Percentiles rank a stretch among this genome's conserved stretches.
Evolutionary conservation across 2,888 invertebrate species (phyloP).

Genomic region (Belgica antarctica): DNA sequence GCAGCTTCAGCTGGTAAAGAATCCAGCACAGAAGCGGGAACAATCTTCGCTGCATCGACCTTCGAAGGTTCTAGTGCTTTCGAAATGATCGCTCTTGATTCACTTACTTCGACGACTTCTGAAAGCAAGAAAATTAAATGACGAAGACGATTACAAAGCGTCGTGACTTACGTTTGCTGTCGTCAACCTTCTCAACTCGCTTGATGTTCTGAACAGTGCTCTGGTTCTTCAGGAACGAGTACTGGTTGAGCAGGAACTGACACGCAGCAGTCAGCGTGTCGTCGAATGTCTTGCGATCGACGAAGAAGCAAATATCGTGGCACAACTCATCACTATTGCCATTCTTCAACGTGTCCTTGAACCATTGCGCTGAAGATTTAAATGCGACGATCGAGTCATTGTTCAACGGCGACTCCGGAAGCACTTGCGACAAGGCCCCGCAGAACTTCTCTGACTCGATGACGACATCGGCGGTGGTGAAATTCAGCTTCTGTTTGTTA

Average conservation of each 20-base stretch:
- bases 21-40: too few species aligned
- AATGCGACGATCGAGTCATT: not conserved
- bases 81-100: too few species aligned
- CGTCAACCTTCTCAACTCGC: too few species aligned
- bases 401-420: constrained; percentile 7
- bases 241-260: constrained; percentile 28
- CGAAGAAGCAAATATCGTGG: not conserved
- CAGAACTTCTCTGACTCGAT: not conserved
- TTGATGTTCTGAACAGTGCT: not conserved
- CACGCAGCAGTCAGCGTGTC: not conserved
- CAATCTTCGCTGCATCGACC: too few species aligned
- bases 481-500: not conserved
- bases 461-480: not conserved
- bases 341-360: constrained; percentile 36
- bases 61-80: too few species aligned
- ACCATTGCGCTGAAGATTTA: not conserved
- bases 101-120: not conserved
- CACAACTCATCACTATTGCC: not conserved
- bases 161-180: not conserved
- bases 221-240: not conserved
- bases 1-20: too few species aligned
- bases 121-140: not conserved
- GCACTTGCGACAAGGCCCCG: not conserved
- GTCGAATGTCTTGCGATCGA: not conserved
- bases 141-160: too few species aligned